Base-by-base conservation (phyloP, 2,113 vertebrate genomes). In the Charina bottae region DNA sequence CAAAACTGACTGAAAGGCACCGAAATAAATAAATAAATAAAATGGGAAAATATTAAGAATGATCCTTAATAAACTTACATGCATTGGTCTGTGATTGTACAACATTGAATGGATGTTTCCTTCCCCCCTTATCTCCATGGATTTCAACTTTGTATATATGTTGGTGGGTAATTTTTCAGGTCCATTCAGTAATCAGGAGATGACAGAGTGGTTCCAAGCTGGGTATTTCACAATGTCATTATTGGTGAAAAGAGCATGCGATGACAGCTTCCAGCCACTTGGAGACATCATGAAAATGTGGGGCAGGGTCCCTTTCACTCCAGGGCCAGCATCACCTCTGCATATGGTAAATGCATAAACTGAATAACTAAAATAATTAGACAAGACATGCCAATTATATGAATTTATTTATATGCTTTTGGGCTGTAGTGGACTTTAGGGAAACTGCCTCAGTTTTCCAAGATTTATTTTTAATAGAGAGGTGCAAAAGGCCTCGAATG, bases 211-310 rank as follows among this genome's bases (percentile, higher is more conserved):
- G 99, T 99, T 99, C 96, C 99, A 99, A 96, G 99, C 99, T 10
- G 99, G 99, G 37, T 99, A 99, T 95, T 99, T 99, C 94, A 99
- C 99, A 2, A 99, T 99, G 98, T 99, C 98, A 0, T 97, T 99
- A 58, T 96, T 99, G 94, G 98, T 99, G 92, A 99, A 99, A 96
- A 98, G 99, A 98, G 99, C 98, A 7, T 99, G 99, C 94, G 99
- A 99, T n/a, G 99, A 99, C 94, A 98, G 98, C 86, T 99, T 99
- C 95, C 99, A 99, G 86, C 97, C 99, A 0, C 98, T 99, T 92
- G 99, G 99, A 89, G 99, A 99, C 55, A 98, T 99, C 89, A 99
- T 99, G 97, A 99, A 99, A 96, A 98, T 99, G 97, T 99, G 99
- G 99, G 99, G 98, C 86, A 98, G 99, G 94, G 98, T 99, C 91